Evolutionary conservation across 2,797 vertebrate genomes (phyloP).

Genomic region (Scolopax bukidnonensis): DNA sequence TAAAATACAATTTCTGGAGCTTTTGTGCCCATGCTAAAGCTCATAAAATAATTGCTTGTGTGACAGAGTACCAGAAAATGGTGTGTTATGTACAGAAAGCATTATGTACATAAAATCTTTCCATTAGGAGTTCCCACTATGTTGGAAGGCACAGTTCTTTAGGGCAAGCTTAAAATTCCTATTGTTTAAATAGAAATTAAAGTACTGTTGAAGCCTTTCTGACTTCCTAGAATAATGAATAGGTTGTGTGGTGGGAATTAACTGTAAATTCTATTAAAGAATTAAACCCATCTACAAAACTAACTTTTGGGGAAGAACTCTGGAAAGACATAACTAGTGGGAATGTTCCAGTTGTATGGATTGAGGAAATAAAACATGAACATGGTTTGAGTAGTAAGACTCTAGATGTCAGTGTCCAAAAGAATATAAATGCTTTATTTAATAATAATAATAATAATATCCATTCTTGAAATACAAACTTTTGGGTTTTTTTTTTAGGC

Average conservation of each 20-base stretch:
- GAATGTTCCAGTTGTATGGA: neutral
- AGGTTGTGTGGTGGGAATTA: neutral
- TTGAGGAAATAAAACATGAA: neutral
- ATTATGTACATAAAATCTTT: neutral
- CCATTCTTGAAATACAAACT: neutral
- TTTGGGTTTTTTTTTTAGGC: slow-evolving; percentile 74
- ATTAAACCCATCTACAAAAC: neutral
- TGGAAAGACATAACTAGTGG: neutral
- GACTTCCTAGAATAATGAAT: neutral
- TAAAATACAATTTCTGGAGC: neutral
- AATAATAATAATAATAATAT: neutral
- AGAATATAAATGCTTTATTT: neutral
- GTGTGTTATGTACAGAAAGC: neutral
- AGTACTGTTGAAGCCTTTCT: neutral
- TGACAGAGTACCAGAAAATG: neutral
- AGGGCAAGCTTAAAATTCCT: neutral
- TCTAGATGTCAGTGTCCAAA: neutral
- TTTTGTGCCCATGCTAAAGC: neutral
- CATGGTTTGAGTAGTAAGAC: neutral
- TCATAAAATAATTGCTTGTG: neutral
- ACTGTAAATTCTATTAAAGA: neutral
- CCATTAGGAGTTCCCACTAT: neutral
- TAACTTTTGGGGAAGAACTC: neutral
- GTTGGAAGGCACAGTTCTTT: neutral
- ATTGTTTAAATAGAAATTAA: neutral